These are phyloP conservation scores for Pipistrellus pygmaeus DNA, from an alignment of 2,797 vertebrate genomes.

Conservation along the genomic window DNA sequence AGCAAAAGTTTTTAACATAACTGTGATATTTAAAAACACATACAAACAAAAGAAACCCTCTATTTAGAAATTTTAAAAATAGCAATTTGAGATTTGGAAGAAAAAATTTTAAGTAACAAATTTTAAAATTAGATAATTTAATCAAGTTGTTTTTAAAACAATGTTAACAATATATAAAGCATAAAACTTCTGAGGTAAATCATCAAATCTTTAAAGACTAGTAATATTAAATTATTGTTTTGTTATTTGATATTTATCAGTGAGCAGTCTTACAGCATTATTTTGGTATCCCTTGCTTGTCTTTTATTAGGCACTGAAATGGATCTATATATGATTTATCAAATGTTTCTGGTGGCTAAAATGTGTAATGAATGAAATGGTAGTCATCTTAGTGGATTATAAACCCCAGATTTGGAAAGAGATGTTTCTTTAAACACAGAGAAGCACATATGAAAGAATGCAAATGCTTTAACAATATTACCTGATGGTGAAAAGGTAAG, in stretches of 20 bases:
- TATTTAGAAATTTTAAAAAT: constrained; percentile 62
- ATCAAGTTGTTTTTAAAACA: constrained; percentile 66
- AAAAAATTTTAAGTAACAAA: constrained; percentile 61
- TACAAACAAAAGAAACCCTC: constrained; percentile 46
- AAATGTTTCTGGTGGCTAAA: constrained; percentile 59
- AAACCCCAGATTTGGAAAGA: constrained; percentile 49
- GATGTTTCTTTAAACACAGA: constrained; percentile 48
- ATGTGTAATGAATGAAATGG: constrained; percentile 26
- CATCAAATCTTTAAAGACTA: constrained; percentile 48
- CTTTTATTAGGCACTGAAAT: constrained; percentile 54
- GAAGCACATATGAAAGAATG: constrained; percentile 16
- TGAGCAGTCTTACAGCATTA: constrained; percentile 49
- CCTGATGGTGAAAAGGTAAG: constrained; percentile 57
- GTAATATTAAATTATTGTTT: constrained; percentile 47
- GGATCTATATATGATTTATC: constrained; percentile 51
- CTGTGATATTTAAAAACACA: constrained; percentile 53
- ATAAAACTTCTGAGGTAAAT: constrained; percentile 50
- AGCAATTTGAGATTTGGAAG: constrained; percentile 55
- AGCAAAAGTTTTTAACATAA: constrained; percentile 55
- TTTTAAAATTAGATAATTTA: constrained; percentile 66
- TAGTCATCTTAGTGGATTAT: constrained; percentile 48
- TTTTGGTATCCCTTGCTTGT: constrained; percentile 57
- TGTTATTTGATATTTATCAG: constrained; percentile 55
- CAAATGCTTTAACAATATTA: constrained; percentile 38
- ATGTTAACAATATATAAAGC: constrained; percentile 31